phyloP scores from a whole-genome alignment of 1,140 invertebrate species.

The Lasaia peninsularis region DNA sequence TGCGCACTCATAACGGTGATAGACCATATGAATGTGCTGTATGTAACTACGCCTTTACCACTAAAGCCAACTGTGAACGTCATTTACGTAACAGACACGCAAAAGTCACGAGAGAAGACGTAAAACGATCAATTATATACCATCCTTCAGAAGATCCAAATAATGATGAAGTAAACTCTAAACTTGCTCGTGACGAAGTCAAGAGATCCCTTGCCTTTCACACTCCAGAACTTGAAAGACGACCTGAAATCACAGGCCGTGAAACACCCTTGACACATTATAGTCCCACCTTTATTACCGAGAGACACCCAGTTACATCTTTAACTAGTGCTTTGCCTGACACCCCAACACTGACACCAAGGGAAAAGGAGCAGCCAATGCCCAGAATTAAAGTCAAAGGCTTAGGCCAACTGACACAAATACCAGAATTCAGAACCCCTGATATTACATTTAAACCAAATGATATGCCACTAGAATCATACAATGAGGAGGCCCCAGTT shows the following conservation, averaged over 20 bases:
- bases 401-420: constrained; percentile 79
- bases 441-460: constrained; percentile 61
- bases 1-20: constrained; percentile 96
- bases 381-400: constrained; percentile 81
- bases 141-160: constrained; percentile 90
- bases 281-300: constrained; percentile 55
- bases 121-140: constrained; percentile 91
- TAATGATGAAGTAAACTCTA: constrained; percentile 82
- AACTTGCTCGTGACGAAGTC: constrained; percentile 74
- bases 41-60: constrained; percentile 97
- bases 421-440: constrained; percentile 60
- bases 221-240: constrained; percentile 59
- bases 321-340: constrained; percentile 47
- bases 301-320: constrained; percentile 58
- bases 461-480: constrained; percentile 49
- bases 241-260: constrained; percentile 54
- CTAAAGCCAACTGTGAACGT: constrained; percentile 93
- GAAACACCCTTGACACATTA: constrained; percentile 75
- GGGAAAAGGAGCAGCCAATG: constrained; percentile 50
- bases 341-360: constrained; percentile 41
- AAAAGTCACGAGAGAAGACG: constrained; percentile 88
- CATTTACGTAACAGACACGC: constrained; percentile 94
- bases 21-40: constrained; percentile 95
- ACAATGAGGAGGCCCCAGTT: constrained; percentile 81
- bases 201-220: constrained; percentile 68